phyloP scores from a whole-genome alignment of 2,797 vertebrate genomes.

The Rousettus madagascariensis region DNA sequence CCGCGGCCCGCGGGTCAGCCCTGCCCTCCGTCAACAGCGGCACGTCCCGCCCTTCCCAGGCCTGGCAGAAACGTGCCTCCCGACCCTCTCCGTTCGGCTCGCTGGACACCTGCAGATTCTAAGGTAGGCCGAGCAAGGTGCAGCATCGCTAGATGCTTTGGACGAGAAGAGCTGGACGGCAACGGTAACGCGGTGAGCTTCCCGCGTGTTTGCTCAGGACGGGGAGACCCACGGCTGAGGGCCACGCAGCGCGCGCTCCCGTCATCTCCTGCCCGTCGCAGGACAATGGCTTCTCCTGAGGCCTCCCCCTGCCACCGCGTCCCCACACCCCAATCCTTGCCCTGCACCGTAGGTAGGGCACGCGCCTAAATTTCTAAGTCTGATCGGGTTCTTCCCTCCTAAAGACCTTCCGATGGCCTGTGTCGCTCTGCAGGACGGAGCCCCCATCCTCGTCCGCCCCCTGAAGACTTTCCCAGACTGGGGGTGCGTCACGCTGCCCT shows the following conservation, averaged over 20 bases:
- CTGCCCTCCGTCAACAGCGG: neutral
- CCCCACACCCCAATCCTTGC: fast-evolving
- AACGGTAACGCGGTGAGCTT: neutral
- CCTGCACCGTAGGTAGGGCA: too few species aligned
- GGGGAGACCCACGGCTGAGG: neutral
- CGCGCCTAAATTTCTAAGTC: neutral
- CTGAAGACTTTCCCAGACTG: neutral
- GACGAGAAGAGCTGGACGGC: neutral
- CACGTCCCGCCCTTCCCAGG: neutral
- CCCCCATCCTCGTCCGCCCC: fast-evolving
- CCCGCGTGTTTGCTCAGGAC: neutral
- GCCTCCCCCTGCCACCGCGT: neutral
- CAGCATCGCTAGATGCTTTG: neutral
- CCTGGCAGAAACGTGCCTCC: neutral
- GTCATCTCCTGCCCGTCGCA: neutral
- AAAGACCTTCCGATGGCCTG: neutral
- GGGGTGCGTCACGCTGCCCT: fast-evolving
- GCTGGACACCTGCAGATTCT: neutral
- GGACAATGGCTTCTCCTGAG: fast-evolving
- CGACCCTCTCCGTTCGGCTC: neutral
- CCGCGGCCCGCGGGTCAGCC: conserved; percentile 64
- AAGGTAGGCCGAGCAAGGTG: neutral
- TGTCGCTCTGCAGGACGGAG: neutral
- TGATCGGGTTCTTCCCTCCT: neutral
- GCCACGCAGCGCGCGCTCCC: fast-evolving